Conservation (phyloP, 2,888 invertebrate genomes). For the Lumbricus terrestris region DNA sequence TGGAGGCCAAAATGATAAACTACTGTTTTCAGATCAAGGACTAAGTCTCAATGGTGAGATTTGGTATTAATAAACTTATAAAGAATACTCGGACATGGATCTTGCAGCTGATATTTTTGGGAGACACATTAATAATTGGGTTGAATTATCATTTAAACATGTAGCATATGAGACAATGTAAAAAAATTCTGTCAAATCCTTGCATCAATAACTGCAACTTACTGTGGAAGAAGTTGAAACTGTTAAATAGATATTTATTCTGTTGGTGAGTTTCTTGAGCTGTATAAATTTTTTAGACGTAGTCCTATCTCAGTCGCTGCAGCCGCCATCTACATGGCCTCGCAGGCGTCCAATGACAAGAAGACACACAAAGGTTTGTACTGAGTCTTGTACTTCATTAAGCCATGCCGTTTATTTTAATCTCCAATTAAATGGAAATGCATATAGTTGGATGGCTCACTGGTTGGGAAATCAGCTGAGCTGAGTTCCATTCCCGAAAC, state of each 20-base stretch:
- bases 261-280: neutral
- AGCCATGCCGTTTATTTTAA: neutral
- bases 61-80: neutral
- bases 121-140: neutral
- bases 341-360: conserved; percentile 90
- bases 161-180: neutral
- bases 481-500: no score
- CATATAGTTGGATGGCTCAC: no score
- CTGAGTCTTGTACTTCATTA: neutral
- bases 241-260: neutral
- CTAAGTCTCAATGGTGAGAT: no score
- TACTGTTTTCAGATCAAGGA: no score
- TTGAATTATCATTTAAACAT: neutral
- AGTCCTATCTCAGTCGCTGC: conserved; percentile 98
- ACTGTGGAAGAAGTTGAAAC: neutral
- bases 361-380: conserved; percentile 76
- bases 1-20: no score
- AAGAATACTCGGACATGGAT: neutral
- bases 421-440: neutral
- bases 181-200: neutral
- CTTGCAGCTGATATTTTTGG: neutral
- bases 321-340: conserved; percentile 99
- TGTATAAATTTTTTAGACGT: conserved; percentile 62
- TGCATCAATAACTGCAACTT: neutral
- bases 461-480: no score